Conservation (phyloP, 2,113 vertebrate genomes). For the Mormyrus iriodes region DNA sequence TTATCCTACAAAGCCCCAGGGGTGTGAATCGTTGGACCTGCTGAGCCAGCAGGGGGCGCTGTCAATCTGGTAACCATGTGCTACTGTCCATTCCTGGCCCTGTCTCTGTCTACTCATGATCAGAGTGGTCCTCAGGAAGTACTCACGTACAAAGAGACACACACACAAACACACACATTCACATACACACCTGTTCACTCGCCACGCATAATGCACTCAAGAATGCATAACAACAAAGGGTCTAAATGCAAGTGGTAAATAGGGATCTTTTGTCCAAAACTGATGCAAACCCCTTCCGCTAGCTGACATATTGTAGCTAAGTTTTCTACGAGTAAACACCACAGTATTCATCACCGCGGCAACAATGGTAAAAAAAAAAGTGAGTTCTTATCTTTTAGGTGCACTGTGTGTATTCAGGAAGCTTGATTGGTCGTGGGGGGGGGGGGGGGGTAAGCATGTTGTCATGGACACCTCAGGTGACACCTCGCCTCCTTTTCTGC, state of each 20-base stretch:
- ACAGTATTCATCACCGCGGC: neutral
- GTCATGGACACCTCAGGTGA: conserved; percentile 18
- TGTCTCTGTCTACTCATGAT: neutral
- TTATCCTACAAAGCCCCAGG: neutral
- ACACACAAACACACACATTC: neutral
- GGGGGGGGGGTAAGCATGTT: neutral
- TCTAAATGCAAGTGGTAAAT: neutral
- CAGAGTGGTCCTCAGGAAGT: neutral
- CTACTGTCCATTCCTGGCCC: conserved; percentile 19
- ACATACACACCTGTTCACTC: neutral
- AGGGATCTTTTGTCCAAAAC: neutral
- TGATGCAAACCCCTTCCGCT: neutral
- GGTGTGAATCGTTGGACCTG: conserved; percentile 21
- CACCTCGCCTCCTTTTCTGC: conserved; percentile 14
- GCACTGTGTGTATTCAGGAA: neutral
- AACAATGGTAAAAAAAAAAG: conserved; percentile 1
- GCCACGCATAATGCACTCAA: neutral
- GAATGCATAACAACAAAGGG: neutral
- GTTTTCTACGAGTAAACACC: neutral
- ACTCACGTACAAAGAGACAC: neutral
- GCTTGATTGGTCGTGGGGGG: conserved; percentile 1
- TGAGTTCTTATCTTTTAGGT: neutral
- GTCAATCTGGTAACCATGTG: conserved; percentile 68
- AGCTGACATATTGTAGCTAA: neutral
- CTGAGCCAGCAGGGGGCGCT: conserved; percentile 91